Base-by-base conservation (phyloP, 1,140 invertebrate species). In the Drosophila nasuta region DNA sequence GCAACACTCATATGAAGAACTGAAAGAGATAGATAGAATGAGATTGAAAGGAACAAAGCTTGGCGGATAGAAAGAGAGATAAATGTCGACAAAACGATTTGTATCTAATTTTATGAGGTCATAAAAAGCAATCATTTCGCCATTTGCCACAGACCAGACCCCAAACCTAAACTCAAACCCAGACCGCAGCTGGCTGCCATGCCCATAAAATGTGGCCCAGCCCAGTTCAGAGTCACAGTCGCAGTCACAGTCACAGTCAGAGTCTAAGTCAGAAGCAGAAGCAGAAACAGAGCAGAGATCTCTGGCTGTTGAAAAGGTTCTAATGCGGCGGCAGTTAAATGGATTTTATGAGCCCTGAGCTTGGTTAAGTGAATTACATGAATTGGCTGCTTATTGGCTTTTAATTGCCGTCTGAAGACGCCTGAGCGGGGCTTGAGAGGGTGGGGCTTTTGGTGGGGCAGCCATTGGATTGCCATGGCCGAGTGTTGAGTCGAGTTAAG, bases 41-140 rank as follows among this genome's bases (percentile, higher is more conserved):
- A 62, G 43, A 52, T 45, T 30, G 41, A 43, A 63, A 64, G 65
- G 41, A 49, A 15, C 59, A 15, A 71, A 20, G 15, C 8, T 15
- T 3, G 35, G 17, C 7, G 6, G 46, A 66, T 54, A 13, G 43
- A 49, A 25, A 33, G 51, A 48, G 60, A 81, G 77, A 90, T 88
- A 90, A 87, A 87, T 70, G 82, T 81, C 89, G 85, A 80, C 76
- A 75, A 79, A 91, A 80, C 86, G 90, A 91, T 91, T 91, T 88
- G 76, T 85, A 85, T 88, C 87, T 91, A 91, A 91, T 88, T 91
- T 91, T 91, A 91, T 91, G 86, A 91, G 90, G 86, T 85, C 90
- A 85, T 91, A 91, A 91, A 91, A 91, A 90, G 90, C 82, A 91
- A 91, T 88, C 76, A 88, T 91, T 91, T 90, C 75, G 75, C 90